Conservation (phyloP, 2,797 vertebrate genomes). For the Silurus aristotelis region DNA sequence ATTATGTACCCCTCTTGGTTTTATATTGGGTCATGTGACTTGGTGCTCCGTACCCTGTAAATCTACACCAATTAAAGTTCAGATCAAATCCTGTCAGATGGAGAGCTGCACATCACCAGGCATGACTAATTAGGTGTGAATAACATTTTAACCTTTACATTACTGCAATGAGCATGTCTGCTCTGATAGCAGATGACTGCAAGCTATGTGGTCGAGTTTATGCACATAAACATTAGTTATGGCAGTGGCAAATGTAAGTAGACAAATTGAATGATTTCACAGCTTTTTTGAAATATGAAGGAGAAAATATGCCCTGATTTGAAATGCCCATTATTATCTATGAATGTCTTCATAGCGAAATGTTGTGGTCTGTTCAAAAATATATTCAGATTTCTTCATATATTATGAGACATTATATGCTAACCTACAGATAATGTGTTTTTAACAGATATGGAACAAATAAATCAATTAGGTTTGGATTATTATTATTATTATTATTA, state of each 20-base stretch:
- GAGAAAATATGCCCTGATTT: background rate
- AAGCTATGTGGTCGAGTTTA: background rate
- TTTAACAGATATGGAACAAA: background rate
- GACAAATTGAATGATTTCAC: background rate
- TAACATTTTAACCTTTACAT: constrained; percentile 23
- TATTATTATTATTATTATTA: background rate
- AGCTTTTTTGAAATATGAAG: background rate
- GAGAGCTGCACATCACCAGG: constrained; percentile 20
- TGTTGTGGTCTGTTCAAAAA: background rate
- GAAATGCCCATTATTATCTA: background rate
- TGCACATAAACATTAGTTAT: background rate
- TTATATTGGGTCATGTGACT: background rate
- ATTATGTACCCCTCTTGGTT: background rate
- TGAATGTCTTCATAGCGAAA: background rate
- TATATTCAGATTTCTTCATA: background rate
- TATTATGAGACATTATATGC: background rate
- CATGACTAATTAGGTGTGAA: constrained; percentile 32
- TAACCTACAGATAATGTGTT: background rate
- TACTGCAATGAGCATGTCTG: constrained; percentile 6
- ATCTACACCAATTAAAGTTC: constrained; percentile 3
- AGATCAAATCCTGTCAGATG: constrained; percentile 18
- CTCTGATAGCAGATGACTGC: constrained; percentile 8
- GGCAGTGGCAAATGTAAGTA: background rate
- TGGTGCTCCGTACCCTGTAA: background rate
- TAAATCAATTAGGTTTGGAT: background rate